phyloP scores from a whole-genome alignment of 2,888 invertebrate species.

The Loripinus fragilis region DNA sequence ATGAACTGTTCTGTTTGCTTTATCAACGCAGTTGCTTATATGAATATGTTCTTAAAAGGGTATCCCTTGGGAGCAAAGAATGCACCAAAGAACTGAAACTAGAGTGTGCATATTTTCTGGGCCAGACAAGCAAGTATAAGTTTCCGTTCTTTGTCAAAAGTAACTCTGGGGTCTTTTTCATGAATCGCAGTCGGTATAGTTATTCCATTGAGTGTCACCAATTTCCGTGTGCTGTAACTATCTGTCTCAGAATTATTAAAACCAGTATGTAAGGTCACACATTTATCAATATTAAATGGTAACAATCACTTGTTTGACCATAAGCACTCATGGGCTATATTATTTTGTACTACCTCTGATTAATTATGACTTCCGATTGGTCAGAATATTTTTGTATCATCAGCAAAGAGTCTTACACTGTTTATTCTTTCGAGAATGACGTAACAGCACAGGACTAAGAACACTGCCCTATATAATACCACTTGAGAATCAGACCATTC shows the following conservation, averaged over 20 bases:
- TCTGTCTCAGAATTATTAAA: background rate
- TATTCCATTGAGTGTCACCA: background rate
- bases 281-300: constrained; percentile 31
- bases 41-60: no score
- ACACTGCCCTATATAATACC: constrained; percentile 31
- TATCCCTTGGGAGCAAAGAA: no score
- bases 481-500: constrained; percentile 22
- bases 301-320: constrained; percentile 25
- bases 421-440: constrained; percentile 11
- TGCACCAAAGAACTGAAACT: no score
- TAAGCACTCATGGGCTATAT: background rate
- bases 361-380: background rate
- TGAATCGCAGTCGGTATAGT: no score
- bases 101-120: no score
- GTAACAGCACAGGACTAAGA: constrained; percentile 29
- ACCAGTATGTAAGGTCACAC: constrained; percentile 5
- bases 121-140: no score
- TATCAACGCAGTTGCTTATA: no score
- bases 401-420: constrained; percentile 17
- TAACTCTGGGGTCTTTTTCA: no score
- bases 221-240: background rate
- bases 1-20: no score
- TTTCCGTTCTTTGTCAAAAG: no score
- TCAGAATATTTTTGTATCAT: constrained; percentile 23
- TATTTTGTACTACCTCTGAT: background rate